Percentiles rank a stretch among this genome's conserved stretches.
These are phyloP conservation scores for Oreochromis niloticus DNA, from an alignment of 2,113 vertebrate species.

Conservation along the genomic window DNA sequence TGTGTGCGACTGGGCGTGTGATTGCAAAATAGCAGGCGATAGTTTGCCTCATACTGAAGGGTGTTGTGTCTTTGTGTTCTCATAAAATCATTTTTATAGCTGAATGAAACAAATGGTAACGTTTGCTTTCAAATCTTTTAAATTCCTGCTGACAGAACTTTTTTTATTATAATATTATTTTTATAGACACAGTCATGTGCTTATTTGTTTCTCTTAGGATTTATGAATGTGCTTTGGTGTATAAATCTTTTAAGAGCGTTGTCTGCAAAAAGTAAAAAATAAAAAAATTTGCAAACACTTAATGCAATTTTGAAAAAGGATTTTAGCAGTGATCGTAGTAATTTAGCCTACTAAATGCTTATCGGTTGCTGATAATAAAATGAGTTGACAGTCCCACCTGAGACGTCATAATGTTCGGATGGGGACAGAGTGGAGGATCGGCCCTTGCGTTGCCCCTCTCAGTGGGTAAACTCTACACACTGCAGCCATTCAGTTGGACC, in stretches of 20 bases:
- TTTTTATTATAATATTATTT: neutral
- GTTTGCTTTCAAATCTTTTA: constrained; percentile 38
- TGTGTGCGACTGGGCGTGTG: neutral
- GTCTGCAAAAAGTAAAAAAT: neutral
- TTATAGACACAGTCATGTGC: constrained; percentile 16
- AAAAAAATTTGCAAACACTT: neutral
- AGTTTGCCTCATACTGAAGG: neutral
- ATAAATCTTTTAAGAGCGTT: neutral
- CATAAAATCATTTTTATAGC: constrained; percentile 46
- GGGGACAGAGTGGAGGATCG: constrained; percentile 35
- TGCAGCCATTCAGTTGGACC: constrained; percentile 71
- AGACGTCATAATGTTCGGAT: constrained; percentile 49
- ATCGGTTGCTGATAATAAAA: neutral
- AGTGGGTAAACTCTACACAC: constrained; percentile 72
- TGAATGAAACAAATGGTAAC: constrained; percentile 38
- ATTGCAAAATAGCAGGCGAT: neutral
- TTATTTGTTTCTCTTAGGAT: constrained; percentile 9
- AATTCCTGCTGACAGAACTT: constrained; percentile 17
- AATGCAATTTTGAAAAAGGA: neutral
- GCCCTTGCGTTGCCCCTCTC: constrained; percentile 26
- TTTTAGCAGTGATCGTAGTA: neutral
- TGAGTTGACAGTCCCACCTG: constrained; percentile 40
- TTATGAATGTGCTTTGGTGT: neutral
- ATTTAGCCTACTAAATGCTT: neutral
- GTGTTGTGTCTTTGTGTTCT: constrained; percentile 8